Conservation (phyloP, 2,888 invertebrate species). For the Tolmerus cingulatus region DNA sequence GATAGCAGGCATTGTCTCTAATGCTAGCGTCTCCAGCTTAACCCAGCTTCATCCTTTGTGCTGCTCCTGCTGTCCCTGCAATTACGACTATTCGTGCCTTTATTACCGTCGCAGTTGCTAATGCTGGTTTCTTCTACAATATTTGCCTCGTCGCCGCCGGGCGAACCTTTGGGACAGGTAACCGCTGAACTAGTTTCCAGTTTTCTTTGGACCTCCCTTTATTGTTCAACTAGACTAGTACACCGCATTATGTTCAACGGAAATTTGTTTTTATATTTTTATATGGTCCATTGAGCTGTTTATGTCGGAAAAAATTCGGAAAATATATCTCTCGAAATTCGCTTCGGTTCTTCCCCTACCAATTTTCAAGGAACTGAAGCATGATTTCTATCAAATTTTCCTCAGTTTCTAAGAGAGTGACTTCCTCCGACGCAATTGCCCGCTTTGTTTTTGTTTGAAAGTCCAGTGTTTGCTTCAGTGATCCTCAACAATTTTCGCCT, state of each 20-base stretch:
- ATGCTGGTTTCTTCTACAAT: background rate
- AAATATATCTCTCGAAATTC: background rate
- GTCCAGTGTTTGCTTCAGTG: background rate
- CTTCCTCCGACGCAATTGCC: too few relatives aligned
- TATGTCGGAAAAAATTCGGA: background rate
- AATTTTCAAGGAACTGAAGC: background rate
- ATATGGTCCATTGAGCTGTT: background rate
- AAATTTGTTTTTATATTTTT: background rate
- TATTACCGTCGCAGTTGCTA: background rate
- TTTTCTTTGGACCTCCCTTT: background rate
- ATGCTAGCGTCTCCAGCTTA: background rate
- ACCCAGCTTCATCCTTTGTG: background rate
- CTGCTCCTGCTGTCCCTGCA: background rate
- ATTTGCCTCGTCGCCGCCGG: background rate
- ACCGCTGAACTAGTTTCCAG: background rate
- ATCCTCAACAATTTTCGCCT: background rate
- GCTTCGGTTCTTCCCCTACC: background rate
- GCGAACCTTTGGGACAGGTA: background rate
- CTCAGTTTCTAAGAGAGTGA: background rate
- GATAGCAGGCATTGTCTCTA: background rate
- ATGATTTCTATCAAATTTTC: background rate
- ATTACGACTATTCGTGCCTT: background rate
- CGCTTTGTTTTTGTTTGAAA: background rate
- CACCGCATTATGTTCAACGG: background rate
- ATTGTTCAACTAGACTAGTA: background rate